phyloP scores from a whole-genome alignment of 2,113 vertebrate genomes.

The Cephalopterus ornatus region DNA sequence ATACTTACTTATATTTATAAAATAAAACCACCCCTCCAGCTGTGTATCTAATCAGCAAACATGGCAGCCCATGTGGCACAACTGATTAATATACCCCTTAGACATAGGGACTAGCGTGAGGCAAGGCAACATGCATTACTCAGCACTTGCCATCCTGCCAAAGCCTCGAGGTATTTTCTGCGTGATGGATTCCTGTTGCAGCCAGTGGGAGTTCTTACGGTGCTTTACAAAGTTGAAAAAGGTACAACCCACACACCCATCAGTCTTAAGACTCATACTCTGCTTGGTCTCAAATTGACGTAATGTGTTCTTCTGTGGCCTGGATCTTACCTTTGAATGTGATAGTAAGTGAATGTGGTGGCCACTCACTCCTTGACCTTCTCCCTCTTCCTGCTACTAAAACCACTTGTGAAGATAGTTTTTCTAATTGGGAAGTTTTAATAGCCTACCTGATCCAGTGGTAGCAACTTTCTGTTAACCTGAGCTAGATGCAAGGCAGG shows the following conservation, averaged over 20 bases:
- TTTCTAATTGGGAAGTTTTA: background rate
- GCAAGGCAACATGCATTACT: background rate
- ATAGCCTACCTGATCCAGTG: background rate
- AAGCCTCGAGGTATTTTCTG: conserved; percentile 1
- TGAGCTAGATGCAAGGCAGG: background rate
- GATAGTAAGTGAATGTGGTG: accelerated
- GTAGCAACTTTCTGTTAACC: background rate
- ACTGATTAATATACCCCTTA: conserved; percentile 23
- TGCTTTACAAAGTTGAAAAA: background rate
- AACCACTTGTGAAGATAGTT: background rate
- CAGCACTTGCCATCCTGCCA: conserved; percentile 37
- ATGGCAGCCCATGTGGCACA: conserved; percentile 23
- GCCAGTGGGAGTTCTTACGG: background rate
- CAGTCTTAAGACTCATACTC: background rate
- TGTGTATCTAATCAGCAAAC: conserved; percentile 57
- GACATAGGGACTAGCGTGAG: background rate
- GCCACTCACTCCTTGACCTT: background rate
- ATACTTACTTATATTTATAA: background rate
- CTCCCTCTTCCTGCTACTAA: background rate
- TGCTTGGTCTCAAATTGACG: background rate
- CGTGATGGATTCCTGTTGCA: background rate
- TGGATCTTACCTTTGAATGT: background rate
- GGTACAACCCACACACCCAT: background rate
- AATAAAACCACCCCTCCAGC: conserved; percentile 37
- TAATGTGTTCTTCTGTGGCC: accelerated